Percentiles rank a stretch among this genome's conserved stretches.
These are phyloP conservation scores for Ernsta delagoae DNA, from an alignment of 2,888 invertebrate genomes.

Conservation along the genomic window DNA sequence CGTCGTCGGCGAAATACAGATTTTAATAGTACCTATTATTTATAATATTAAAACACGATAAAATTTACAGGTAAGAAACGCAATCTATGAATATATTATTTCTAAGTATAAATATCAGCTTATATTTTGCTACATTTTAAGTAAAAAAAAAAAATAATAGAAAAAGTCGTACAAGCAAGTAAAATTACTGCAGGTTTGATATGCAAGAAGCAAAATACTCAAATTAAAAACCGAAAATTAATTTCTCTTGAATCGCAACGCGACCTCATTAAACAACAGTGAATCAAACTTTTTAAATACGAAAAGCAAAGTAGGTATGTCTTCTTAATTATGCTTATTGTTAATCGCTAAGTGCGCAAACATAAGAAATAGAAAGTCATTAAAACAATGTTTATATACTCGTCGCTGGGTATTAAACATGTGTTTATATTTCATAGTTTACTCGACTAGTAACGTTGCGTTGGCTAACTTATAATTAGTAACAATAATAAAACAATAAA, in stretches of 20 bases:
- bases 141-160: no score
- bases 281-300: slow-evolving; percentile 12
- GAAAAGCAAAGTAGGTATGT: slow-evolving; percentile 3
- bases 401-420: background rate
- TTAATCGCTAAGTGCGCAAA: slow-evolving; percentile 7
- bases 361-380: slow-evolving; percentile 27
- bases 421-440: background rate
- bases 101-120: background rate
- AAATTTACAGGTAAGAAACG: no score
- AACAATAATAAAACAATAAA: no score
- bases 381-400: background rate
- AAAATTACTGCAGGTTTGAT: background rate
- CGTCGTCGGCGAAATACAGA: no score
- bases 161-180: background rate
- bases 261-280: background rate
- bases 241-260: slow-evolving; percentile 2
- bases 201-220: background rate
- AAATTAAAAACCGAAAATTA: background rate
- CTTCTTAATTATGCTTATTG: slow-evolving; percentile 5
- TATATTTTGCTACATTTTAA: no score
- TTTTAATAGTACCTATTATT: background rate
- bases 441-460: background rate
- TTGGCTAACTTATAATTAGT: slow-evolving; percentile 1
- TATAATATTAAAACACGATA: no score
- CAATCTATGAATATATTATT: background rate